phyloP scores from a whole-genome alignment of 2,113 vertebrate genomes.

The Psephotus haematonotus region DNA sequence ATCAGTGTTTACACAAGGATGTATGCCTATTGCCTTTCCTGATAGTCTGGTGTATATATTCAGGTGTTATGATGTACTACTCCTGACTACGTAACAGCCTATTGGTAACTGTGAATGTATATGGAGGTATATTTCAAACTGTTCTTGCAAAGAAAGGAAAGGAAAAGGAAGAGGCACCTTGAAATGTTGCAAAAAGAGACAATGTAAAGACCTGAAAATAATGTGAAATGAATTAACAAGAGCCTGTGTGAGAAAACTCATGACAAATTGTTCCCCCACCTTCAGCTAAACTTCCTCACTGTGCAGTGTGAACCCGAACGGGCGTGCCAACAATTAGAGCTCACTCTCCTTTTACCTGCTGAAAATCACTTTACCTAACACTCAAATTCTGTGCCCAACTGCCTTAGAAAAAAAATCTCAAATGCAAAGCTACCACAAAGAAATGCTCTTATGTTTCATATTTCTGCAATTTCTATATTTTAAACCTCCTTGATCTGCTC shows the following conservation, averaged over 20 bases:
- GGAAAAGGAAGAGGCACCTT: background rate
- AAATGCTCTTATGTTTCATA: background rate
- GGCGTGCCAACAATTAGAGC: background rate
- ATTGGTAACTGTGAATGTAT: background rate
- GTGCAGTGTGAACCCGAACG: background rate
- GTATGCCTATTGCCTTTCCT: background rate
- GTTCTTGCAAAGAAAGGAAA: background rate
- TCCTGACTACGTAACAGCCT: background rate
- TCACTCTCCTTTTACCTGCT: background rate
- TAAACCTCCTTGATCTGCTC: background rate
- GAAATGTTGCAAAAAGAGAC: background rate
- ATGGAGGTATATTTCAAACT: background rate
- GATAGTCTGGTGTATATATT: accelerated
- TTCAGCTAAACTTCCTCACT: background rate
- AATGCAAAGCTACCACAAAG: background rate
- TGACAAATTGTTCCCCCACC: background rate
- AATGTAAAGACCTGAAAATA: background rate
- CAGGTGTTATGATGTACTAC: too few relatives aligned
- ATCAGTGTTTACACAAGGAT: background rate
- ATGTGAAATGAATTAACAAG: background rate
- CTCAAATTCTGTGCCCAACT: background rate
- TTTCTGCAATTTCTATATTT: background rate
- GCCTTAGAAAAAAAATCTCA: background rate
- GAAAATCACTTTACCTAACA: background rate
- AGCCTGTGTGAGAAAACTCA: background rate